Conservation (phyloP, 2,888 invertebrate species). For the Anoncus sp. region DNA sequence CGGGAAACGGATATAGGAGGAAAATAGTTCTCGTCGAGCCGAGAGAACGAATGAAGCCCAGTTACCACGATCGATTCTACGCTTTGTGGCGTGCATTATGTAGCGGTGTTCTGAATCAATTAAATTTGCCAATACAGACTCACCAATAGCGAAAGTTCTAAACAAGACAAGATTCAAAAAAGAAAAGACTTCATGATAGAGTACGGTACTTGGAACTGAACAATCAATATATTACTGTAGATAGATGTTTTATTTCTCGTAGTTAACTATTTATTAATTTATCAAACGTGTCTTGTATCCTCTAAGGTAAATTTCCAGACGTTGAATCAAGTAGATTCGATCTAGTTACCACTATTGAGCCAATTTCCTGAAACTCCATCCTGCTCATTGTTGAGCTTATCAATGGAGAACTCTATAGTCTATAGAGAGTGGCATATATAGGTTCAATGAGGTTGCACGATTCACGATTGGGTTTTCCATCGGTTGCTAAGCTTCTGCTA, state of each 20-base stretch:
- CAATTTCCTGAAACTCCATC: background rate
- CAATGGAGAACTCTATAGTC: slow-evolving; percentile 1
- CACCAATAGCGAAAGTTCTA: background rate
- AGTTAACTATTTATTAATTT: background rate
- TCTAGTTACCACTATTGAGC: background rate
- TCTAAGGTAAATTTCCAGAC: background rate
- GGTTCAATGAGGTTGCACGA: slow-evolving; percentile 1
- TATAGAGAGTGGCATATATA: background rate
- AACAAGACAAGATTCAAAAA: background rate
- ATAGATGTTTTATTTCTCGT: background rate
- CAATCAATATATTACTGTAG: background rate
- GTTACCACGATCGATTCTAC: slow-evolving; percentile 15
- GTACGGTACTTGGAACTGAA: background rate
- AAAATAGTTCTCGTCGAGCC: slow-evolving; percentile 13
- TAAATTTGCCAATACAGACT: slow-evolving; percentile 21
- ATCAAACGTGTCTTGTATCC: background rate
- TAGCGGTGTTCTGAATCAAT: background rate
- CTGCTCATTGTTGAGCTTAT: slow-evolving; percentile 12
- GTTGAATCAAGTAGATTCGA: background rate
- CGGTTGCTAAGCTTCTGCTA: background rate
- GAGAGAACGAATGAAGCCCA: slow-evolving; percentile 28
- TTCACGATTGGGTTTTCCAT: slow-evolving; percentile 14
- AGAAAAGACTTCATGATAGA: background rate
- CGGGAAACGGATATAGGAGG: slow-evolving; percentile 41
- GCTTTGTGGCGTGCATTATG: slow-evolving; percentile 1